Conservation (phyloP, 1,140 invertebrate species). For the Panagrolaimus sp. region DNA sequence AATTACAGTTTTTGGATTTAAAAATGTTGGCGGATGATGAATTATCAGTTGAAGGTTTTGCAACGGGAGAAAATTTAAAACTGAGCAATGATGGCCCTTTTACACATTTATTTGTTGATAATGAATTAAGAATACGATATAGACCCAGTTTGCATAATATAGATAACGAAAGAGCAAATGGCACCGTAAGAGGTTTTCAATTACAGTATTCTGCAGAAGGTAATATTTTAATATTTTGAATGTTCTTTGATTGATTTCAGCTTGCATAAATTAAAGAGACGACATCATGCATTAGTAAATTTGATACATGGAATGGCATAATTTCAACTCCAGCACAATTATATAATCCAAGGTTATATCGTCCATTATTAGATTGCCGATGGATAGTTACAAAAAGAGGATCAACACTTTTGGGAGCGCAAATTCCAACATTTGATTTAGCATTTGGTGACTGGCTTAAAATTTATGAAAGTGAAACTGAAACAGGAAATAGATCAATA, state of each 20-base stretch:
- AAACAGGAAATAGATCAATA: not conserved
- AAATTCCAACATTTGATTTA: slow-evolving; percentile 7
- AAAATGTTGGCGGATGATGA: not conserved
- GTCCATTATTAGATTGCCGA: slow-evolving; percentile 16
- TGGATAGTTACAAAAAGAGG: slow-evolving; percentile 21
- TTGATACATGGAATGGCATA: slow-evolving; percentile 31
- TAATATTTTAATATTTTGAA: not conserved
- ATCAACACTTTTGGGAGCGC: slow-evolving; percentile 17
- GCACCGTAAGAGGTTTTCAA: slow-evolving; percentile 21
- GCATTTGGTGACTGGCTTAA: slow-evolving; percentile 19
- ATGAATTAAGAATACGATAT: slow-evolving; percentile 18
- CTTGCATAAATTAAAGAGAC: slow-evolving; percentile 13
- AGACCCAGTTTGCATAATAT: not conserved
- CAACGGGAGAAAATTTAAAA: slow-evolving; percentile 17
- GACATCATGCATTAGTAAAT: slow-evolving; percentile 20
- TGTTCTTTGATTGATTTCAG: too few species aligned
- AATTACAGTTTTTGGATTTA: slow-evolving; percentile 15
- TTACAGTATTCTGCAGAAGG: slow-evolving; percentile 24
- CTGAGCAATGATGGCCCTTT: slow-evolving; percentile 9
- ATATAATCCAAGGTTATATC: not conserved
- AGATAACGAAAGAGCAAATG: not conserved
- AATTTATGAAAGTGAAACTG: slow-evolving; percentile 22
- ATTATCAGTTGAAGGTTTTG: slow-evolving; percentile 11
- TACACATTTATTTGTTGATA: slow-evolving; percentile 15
- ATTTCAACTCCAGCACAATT: slow-evolving; percentile 23